These are phyloP conservation scores for Sphenopsis melanotis DNA, from an alignment of 2,797 vertebrate genomes.

Conservation along the genomic window DNA sequence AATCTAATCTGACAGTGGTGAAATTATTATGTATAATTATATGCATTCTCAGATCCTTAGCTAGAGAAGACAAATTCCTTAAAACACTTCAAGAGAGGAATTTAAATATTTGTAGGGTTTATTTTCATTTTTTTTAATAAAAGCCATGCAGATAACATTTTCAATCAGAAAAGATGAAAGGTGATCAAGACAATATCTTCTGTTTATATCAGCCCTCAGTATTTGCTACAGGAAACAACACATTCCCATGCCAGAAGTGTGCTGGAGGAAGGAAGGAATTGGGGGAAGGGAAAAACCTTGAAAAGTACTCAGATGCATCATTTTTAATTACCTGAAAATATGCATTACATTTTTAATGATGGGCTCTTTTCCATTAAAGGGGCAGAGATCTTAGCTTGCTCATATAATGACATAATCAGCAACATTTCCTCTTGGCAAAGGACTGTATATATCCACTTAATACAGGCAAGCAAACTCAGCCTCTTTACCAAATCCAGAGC, in stretches of 20 bases:
- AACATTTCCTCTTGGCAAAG: not conserved
- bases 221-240: constrained; percentile 51
- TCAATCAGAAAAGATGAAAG: not conserved
- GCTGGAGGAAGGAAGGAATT: constrained; percentile 29
- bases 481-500: not conserved
- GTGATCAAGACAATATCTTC: not conserved
- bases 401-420: not conserved
- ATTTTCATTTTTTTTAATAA: not conserved
- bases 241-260: not conserved
- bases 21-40: constrained; percentile 55
- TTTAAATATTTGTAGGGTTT: not conserved
- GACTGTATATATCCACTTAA: not conserved
- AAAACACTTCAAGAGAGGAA: not conserved
- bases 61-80: not conserved
- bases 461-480: not conserved
- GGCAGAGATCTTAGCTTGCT: not conserved
- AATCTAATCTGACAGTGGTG: constrained; percentile 57
- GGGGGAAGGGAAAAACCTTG: constrained; percentile 29
- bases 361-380: not conserved
- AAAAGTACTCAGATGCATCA: not conserved
- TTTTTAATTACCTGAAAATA: not conserved
- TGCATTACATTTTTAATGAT: not conserved
- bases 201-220: not conserved
- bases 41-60: not conserved
- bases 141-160: not conserved